These are phyloP conservation scores for Odiellus spinosus DNA, from an alignment of 2,888 invertebrate species.

Conservation along the genomic window DNA sequence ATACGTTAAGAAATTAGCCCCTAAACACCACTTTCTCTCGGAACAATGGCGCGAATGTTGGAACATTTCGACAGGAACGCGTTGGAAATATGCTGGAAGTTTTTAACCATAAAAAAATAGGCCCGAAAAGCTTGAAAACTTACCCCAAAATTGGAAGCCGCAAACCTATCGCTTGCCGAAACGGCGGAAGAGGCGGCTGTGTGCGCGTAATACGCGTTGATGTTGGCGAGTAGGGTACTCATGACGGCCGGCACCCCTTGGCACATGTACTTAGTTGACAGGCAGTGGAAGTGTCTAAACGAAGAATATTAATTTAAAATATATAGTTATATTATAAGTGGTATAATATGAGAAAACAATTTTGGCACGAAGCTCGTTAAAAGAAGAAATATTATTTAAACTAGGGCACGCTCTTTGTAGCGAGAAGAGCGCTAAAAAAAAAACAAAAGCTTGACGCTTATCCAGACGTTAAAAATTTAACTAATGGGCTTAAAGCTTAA, in stretches of 20 bases:
- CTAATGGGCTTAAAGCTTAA: neutral
- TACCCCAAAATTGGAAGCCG: conserved; percentile 99
- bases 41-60: too few relatives aligned
- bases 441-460: too few relatives aligned
- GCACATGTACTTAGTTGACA: conserved; percentile 96
- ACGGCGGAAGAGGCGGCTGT: conserved; percentile 95
- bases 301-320: neutral
- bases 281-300: conserved; percentile 91
- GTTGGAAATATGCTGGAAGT: neutral
- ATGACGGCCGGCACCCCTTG: conserved; percentile 98
- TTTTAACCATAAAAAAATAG: too few relatives aligned
- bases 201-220: conserved; percentile 98
- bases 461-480: too few relatives aligned
- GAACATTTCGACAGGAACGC: neutral
- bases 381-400: too few relatives aligned
- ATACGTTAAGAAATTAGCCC: too few relatives aligned
- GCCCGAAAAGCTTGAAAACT: conserved; percentile 26
- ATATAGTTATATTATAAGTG: too few relatives aligned
- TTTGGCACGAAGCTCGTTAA: too few relatives aligned
- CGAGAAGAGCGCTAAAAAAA: too few relatives aligned
- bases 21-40: too few relatives aligned
- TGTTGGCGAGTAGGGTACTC: conserved; percentile 95
- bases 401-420: too few relatives aligned
- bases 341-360: too few relatives aligned
- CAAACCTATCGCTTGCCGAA: conserved; percentile 95